Percentiles rank a stretch among this genome's conserved stretches.
These are phyloP conservation scores for Clamator glandarius DNA, from an alignment of 2,797 vertebrate genomes.

Conservation along the genomic window DNA sequence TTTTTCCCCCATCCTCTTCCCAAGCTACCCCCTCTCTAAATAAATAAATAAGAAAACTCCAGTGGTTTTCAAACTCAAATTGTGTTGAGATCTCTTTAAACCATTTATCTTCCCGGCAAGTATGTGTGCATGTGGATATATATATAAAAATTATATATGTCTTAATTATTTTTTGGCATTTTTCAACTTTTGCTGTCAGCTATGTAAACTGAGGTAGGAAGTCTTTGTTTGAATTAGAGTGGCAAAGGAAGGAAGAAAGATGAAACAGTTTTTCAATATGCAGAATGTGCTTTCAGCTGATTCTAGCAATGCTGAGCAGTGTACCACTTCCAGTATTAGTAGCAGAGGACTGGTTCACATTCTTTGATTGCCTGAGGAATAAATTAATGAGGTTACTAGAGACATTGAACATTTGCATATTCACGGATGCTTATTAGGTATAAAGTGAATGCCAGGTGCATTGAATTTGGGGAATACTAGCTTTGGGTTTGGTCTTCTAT, in stretches of 20 bases:
- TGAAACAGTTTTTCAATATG: constrained; percentile 69
- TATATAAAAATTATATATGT: not conserved
- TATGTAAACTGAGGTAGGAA: constrained; percentile 64
- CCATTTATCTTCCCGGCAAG: constrained; percentile 10
- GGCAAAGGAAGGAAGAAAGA: constrained; percentile 62
- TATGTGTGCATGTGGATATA: not conserved
- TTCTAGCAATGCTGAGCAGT: constrained; percentile 51
- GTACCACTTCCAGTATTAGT: constrained; percentile 68
- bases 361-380: constrained; percentile 83
- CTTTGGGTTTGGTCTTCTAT: constrained; percentile 60
- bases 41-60: constrained; percentile 61
- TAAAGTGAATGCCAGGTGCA: constrained; percentile 82
- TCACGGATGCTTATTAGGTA: constrained; percentile 82
- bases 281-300: constrained; percentile 66
- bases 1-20: not conserved
- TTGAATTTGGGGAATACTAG: constrained; percentile 76
- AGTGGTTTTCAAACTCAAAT: constrained; percentile 29
- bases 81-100: constrained; percentile 43
- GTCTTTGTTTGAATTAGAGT: constrained; percentile 74
- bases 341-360: constrained; percentile 76
- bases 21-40: not conserved
- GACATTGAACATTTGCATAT: constrained; percentile 82
- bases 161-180: constrained; percentile 29
- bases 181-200: constrained; percentile 60
- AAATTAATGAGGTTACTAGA: constrained; percentile 84